phyloP scores from a whole-genome alignment of 2,888 invertebrate species.

The Abrostola tripartita region DNA sequence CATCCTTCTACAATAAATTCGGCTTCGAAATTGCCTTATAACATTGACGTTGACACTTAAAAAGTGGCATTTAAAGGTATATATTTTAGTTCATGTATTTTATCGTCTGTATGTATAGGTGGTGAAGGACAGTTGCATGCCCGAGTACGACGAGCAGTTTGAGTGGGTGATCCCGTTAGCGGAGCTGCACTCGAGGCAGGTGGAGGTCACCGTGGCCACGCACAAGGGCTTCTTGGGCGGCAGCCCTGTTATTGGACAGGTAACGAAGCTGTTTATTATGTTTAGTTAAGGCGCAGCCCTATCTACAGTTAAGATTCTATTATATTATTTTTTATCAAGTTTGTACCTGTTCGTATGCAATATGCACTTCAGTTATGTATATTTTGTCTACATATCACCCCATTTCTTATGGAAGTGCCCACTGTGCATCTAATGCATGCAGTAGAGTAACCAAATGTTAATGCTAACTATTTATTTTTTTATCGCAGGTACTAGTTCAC shows the following conservation, averaged over 20 bases:
- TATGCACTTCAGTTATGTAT: no score
- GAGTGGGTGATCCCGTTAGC: conserved; percentile 95
- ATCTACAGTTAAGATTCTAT: no score
- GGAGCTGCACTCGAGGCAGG: conserved; percentile 92
- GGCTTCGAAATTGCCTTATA: no score
- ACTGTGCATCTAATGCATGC: no score
- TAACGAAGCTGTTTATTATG: conserved; percentile 63
- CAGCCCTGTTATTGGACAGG: conserved; percentile 95
- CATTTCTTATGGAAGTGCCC: no score
- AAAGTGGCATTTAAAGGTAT: no score
- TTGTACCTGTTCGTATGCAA: no score
- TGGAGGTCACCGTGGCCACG: conserved; percentile 96
- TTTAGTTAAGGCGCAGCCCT: background rate
- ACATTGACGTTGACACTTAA: no score
- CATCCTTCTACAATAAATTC: no score
- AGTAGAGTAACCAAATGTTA: background rate
- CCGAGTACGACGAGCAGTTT: conserved; percentile 96
- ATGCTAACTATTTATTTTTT: background rate
- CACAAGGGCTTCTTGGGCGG: conserved; percentile 95
- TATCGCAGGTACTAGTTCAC: conserved; percentile 89
- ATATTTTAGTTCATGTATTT: background rate
- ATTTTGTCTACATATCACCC: no score
- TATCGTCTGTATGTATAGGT: conserved; percentile 76
- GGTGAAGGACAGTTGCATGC: conserved; percentile 96
- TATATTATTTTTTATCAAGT: no score